These are phyloP conservation scores for Chlorospingus flavigularis DNA, from an alignment of 2,797 vertebrate genomes.

Conservation along the genomic window DNA sequence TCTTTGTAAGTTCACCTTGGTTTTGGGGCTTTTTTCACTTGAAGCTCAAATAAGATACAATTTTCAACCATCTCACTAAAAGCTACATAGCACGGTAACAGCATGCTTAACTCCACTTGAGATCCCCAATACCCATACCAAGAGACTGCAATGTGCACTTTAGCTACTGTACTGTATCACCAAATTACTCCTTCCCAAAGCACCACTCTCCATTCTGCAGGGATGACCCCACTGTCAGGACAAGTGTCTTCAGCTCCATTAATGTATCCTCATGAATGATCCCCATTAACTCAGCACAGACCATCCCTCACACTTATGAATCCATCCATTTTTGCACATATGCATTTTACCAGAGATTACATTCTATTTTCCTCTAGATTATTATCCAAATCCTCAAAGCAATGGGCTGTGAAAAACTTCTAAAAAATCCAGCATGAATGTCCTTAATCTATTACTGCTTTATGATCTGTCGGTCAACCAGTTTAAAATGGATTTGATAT, in stretches of 20 bases:
- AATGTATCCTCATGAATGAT: not conserved
- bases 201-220: not conserved
- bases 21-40: not conserved
- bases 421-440: not conserved
- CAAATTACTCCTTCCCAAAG: not conserved
- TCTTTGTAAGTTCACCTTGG: not conserved
- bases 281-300: not conserved
- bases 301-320: not conserved
- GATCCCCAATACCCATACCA: not conserved
- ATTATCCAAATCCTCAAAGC: conserved; percentile 19
- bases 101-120: not conserved
- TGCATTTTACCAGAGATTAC: not conserved
- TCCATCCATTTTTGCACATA: not conserved
- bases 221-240: not conserved
- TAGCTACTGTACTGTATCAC: not conserved
- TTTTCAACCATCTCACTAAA: not conserved
- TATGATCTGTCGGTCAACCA: not conserved
- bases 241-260: not conserved
- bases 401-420: conserved; percentile 29
- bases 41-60: not conserved
- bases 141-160: not conserved
- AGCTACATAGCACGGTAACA: not conserved
- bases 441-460: not conserved
- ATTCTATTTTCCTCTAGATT: not conserved
- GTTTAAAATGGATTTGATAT: not conserved